Evolutionary conservation across 2,113 vertebrate genomes (phyloP).

Genomic region (Phainopepla nitens): DNA sequence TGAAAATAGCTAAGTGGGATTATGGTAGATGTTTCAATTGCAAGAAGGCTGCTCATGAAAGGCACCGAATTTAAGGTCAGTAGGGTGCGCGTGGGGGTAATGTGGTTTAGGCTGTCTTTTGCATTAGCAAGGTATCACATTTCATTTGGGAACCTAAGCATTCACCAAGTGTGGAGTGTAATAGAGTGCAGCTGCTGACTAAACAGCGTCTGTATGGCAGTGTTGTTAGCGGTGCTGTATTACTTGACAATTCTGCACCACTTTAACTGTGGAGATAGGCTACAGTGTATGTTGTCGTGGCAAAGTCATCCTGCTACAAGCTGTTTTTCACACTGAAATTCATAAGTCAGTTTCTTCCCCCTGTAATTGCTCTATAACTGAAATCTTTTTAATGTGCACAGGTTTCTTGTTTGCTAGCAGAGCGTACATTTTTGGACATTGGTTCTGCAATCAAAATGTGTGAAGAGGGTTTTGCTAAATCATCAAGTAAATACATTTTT

Average conservation of each 20-base stretch:
- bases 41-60: not conserved
- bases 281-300: not conserved
- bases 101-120: not conserved
- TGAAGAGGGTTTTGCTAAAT: not conserved
- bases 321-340: not conserved
- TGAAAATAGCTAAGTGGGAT: slow-evolving; percentile 26
- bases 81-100: not conserved
- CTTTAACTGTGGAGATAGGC: slow-evolving; percentile 19
- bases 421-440: not conserved
- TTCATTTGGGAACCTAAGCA: slow-evolving; percentile 64
- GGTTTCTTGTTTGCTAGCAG: not conserved
- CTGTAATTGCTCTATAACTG: not conserved
- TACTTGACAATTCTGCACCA: slow-evolving; percentile 20
- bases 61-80: slow-evolving; percentile 19
- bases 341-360: not conserved
- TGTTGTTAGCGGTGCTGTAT: slow-evolving; percentile 28
- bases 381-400: not conserved
- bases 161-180: slow-evolving; percentile 59
- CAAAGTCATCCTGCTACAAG: slow-evolving; percentile 30
- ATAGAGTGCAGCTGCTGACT: slow-evolving; percentile 63
- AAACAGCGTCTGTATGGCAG: slow-evolving; percentile 49
- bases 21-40: slow-evolving; percentile 6
- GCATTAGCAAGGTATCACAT: slow-evolving; percentile 44
- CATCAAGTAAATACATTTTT: not conserved
- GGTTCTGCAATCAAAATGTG: not conserved